A percentile compares a stretch with the other conserved stretches of the same genome.
Conservation (phyloP, 2,888 invertebrate species). For the Erebia epiphron region DNA sequence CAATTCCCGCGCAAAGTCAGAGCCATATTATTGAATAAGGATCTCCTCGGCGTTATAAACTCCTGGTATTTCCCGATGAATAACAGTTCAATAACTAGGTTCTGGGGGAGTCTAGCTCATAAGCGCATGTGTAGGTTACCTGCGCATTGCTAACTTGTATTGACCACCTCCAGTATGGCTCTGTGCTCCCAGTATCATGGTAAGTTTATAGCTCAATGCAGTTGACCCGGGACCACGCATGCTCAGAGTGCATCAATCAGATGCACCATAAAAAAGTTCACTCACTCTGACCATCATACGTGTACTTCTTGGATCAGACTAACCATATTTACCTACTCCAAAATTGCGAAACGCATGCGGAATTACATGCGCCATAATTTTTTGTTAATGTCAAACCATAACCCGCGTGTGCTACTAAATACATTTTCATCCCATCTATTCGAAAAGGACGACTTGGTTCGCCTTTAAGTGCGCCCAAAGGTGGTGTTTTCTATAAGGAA, state of each 20-base stretch:
- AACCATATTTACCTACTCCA: too few species aligned
- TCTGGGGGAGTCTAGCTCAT: constrained; percentile 21
- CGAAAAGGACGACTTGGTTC: too few species aligned
- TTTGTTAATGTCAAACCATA: too few species aligned
- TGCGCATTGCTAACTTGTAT: constrained; percentile 26
- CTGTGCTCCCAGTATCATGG: not conserved
- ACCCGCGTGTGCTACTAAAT: too few species aligned
- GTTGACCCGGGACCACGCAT: not conserved
- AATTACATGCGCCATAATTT: too few species aligned
- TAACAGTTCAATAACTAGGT: constrained; percentile 29
- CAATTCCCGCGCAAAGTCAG: constrained; percentile 5
- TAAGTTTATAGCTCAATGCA: not conserved
- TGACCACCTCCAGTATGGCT: not conserved
- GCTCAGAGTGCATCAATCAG: not conserved
- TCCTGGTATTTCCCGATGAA: constrained; percentile 22
- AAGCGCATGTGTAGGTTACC: constrained; percentile 31
- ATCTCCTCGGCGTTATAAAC: not conserved
- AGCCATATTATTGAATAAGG: not conserved
- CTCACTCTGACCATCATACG: too few species aligned
- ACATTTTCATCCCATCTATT: too few species aligned
- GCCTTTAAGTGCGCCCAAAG: too few species aligned
- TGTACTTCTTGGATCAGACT: too few species aligned
- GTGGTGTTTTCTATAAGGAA: too few species aligned
- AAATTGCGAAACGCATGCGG: too few species aligned
- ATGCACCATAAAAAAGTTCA: too few species aligned